These are phyloP conservation scores for Agapetus fuscipes DNA, from an alignment of 2,888 invertebrate species.

Conservation along the genomic window DNA sequence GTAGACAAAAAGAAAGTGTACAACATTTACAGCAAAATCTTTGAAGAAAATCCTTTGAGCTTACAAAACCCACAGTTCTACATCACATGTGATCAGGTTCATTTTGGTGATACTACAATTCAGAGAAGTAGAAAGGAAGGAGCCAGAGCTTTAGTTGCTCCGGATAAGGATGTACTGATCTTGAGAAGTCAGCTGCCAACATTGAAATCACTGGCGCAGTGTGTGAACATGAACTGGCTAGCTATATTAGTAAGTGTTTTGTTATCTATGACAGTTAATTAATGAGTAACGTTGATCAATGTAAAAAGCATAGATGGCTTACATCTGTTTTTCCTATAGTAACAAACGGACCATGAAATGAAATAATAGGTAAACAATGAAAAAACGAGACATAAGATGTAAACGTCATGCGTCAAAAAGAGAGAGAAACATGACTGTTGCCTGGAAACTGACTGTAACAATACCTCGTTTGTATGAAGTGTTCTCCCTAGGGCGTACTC, in stretches of 20 bases:
- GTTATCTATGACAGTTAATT: background rate
- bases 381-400: too few relatives aligned
- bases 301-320: conserved; percentile 1
- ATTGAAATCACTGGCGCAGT: conserved; percentile 73
- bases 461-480: too few relatives aligned
- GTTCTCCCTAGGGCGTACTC: too few relatives aligned
- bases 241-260: conserved; percentile 63
- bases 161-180: conserved; percentile 37
- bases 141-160: conserved; percentile 31
- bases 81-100: conserved; percentile 47
- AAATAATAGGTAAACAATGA: too few relatives aligned
- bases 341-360: too few relatives aligned
- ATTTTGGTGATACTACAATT: conserved; percentile 55
- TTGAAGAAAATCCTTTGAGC: conserved; percentile 40
- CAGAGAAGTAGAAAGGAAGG: conserved; percentile 34
- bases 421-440: too few relatives aligned
- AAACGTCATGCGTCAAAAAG: too few relatives aligned
- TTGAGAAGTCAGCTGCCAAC: conserved; percentile 51
- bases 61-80: conserved; percentile 47
- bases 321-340: too few relatives aligned
- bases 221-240: conserved; percentile 88
- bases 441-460: too few relatives aligned
- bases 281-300: conserved; percentile 2
- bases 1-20: conserved; percentile 67
- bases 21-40: conserved; percentile 39